These are phyloP conservation scores for Microcebus tavaratra DNA, from an alignment of 2,113 vertebrate genomes.

Conservation along the genomic window DNA sequence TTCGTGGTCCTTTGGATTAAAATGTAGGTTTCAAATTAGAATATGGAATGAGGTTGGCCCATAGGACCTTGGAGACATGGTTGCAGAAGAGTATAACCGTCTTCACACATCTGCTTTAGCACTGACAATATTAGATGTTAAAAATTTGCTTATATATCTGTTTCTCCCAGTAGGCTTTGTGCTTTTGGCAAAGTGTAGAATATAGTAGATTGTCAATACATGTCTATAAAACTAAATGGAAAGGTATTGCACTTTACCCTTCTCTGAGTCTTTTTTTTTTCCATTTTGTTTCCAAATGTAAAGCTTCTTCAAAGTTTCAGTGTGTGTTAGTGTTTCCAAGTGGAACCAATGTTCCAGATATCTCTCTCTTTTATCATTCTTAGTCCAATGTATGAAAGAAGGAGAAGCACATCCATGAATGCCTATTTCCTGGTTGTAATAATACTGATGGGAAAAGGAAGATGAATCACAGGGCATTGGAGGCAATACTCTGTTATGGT, in stretches of 20 bases:
- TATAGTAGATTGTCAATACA: background rate
- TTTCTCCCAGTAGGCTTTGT: background rate
- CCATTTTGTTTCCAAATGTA: background rate
- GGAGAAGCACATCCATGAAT: background rate
- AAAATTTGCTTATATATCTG: background rate
- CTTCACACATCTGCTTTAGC: background rate
- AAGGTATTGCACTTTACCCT: background rate
- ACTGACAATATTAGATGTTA: background rate
- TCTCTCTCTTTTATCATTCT: background rate
- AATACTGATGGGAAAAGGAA: background rate
- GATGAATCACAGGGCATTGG: background rate
- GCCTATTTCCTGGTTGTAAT: background rate
- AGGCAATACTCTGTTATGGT: background rate
- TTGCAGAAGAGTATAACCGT: background rate
- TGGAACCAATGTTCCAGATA: background rate
- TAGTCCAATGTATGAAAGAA: background rate
- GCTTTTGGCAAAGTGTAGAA: background rate
- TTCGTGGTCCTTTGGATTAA: background rate
- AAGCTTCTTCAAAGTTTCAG: background rate
- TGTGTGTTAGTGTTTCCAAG: slow-evolving; percentile 2
- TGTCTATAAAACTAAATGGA: slow-evolving; percentile 18
- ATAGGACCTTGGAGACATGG: background rate
- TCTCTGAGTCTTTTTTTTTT: slow-evolving; percentile 21
- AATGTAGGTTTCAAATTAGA: background rate
- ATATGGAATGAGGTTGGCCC: background rate